Evolutionary conservation across 2,888 invertebrate genomes (phyloP), one percentile per base, ranked within the genome.

Genomic region (Ochropacha duplaris): DNA sequence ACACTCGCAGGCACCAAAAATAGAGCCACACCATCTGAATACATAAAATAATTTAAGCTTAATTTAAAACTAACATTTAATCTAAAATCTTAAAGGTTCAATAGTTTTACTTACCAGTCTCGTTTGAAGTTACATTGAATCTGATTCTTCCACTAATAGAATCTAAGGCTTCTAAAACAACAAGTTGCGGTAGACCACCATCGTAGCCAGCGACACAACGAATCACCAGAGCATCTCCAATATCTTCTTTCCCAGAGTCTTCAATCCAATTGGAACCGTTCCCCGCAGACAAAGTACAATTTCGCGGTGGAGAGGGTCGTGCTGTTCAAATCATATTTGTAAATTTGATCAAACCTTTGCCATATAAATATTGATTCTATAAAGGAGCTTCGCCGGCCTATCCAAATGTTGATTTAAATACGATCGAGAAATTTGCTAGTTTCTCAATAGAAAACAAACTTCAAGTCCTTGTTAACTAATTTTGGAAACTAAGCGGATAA

Each of bases 141-240:
- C 95, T 90, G 60, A 96, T 87, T 57, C 94, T 93, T 72, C 95
- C 96, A 39, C 94, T 95, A 59, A 93, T 87, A 0, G 95, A 94
- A 76, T 97, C 97, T 80, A 96, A 94, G 24, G 97, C 97, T 83
- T 98, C 98, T 50, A 98, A 86, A 50, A 96, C 94, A 78, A 98
- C 97, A 64, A 96, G 94, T 83, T 98, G 98, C 26, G 96, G 96
- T 57, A 98, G 93, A 5, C 98, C 98, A 0, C 98, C 98, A 80
- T 98, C 97, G 81, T 97, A 97, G 0, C 98, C 98, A 0, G 97
- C 94, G 64, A 96, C 95, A 80, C 98, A 98, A 70, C 97, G 96
- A 54, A 98, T 95, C 71, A 97, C 96, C 70, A 98, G 87, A 1
- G 83, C 79, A 22, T 90, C 90, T 0, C 78, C 84, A 0, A 78